Percentiles rank a stretch among this genome's conserved stretches.
Conservation (phyloP, 2,888 invertebrate genomes). For the Mamestra brassicae region DNA sequence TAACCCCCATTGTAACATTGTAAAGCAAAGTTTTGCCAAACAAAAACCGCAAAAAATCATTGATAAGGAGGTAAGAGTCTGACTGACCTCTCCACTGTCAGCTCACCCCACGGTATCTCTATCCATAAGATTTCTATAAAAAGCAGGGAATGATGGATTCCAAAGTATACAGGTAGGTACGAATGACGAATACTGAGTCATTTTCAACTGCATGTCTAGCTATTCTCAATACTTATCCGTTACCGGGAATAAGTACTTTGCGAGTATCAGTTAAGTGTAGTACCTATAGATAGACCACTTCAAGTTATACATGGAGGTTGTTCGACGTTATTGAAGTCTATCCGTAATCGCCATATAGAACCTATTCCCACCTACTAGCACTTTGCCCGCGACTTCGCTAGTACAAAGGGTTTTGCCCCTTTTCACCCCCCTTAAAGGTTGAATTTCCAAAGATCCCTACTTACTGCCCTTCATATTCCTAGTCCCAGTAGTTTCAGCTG, state of each 20-base stretch:
- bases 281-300: neutral
- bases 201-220: conserved; percentile 1
- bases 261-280: neutral
- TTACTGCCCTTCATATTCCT: too few species aligned
- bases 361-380: neutral
- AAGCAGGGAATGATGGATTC: neutral
- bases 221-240: neutral
- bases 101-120: neutral
- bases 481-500: too few species aligned
- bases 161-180: too few species aligned
- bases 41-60: too few species aligned
- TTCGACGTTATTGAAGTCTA: neutral
- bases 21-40: too few species aligned
- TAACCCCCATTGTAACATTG: too few species aligned
- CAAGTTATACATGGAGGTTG: neutral
- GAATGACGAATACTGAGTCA: neutral
- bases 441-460: too few species aligned
- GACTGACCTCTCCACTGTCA: neutral
- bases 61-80: too few species aligned
- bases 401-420: too few species aligned
- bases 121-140: too few species aligned
- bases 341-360: neutral
- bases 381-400: too few species aligned
- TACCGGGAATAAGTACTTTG: conserved; percentile 1
- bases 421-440: too few species aligned